Evolutionary conservation across 2,888 invertebrate species (phyloP), one percentile per base, ranked within the genome.

Genomic region (Drosophila kanekoi): DNA sequence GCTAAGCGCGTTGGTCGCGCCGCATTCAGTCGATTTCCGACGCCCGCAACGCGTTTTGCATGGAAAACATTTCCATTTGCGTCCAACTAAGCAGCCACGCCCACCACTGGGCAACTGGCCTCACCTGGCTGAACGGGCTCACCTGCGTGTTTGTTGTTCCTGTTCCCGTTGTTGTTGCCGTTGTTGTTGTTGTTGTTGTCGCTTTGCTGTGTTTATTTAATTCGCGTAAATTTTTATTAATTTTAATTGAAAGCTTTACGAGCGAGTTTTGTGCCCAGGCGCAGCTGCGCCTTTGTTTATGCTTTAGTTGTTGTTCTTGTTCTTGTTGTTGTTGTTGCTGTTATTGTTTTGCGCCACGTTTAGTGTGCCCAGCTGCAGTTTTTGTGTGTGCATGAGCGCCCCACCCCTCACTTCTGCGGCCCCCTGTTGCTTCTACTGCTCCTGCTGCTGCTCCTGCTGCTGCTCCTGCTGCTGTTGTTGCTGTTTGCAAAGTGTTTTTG

Each of bases 241-340:
- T 87, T 87, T 87, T 87, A 84, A 84, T 87, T 84, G 88, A 87
- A 84, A 87, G 88, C 88, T 84, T 87, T 84, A 86, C 83, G 86
- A 77, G 68, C 79, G 57, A 70, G 65, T 66, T 66, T 57, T 61
- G 54, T 52, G 40, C 40, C 41, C 51, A 40, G 58, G 43, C 45
- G 44, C n/a, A 28, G 61, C 60, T 63, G 69, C 71, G 70, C 84
- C 82, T 84, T 84, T 87, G 87, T 81, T 81, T 68, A 74, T 72
- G 72, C 72, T 75, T 66, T 63, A 72, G 72, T 71, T 54, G 61
- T 48, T 48, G 47, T n/a, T n/a, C n/a, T n/a, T n/a, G n/a, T 10
- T 20, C 3, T 35, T 56, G 10, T n/a, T 16, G 11, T 14, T 40
- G 20, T 45, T 44, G 38, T n/a, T 45, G 11, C 10, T 65, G 35